Conservation (phyloP, 2,113 vertebrate genomes). For the Gopherus evgoodei region DNA sequence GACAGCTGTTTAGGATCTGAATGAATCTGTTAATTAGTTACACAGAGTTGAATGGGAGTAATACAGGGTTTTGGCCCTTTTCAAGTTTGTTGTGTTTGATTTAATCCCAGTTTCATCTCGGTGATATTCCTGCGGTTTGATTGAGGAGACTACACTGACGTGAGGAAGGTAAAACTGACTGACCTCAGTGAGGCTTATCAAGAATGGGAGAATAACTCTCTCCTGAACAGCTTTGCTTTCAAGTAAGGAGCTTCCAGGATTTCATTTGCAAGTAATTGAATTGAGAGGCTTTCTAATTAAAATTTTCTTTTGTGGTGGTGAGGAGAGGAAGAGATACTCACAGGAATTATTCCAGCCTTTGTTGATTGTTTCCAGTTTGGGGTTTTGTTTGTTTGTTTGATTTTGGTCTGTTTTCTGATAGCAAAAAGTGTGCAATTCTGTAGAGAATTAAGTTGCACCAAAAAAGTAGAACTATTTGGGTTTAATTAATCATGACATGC, state of each 20-base stretch:
- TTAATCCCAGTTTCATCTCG: constrained; percentile 7
- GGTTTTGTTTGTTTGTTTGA: not conserved
- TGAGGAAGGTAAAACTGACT: not conserved
- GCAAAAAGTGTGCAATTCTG: constrained; percentile 19
- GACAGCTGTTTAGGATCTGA: not conserved
- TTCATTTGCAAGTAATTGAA: constrained; percentile 33
- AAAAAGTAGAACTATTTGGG: constrained; percentile 21
- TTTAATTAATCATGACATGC: constrained; percentile 54
- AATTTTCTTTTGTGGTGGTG: constrained; percentile 3
- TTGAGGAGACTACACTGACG: not conserved
- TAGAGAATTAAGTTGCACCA: constrained; percentile 17
- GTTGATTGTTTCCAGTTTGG: constrained; percentile 6
- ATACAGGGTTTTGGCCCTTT: not conserved
- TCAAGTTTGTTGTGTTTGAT: not conserved
- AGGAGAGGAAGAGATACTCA: not conserved
- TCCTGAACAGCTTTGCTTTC: constrained; percentile 32
- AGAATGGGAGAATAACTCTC: not conserved
- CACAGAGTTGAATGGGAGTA: not conserved
- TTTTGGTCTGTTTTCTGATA: not conserved
- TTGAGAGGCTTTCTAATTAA: constrained; percentile 4
- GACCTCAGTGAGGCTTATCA: not conserved
- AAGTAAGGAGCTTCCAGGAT: constrained; percentile 13
- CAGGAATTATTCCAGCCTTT: constrained; percentile 10
- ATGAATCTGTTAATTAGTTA: not conserved
- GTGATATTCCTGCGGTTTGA: not conserved